phyloP scores from a whole-genome alignment of 92 coral and sea anemone species.

The Heliopora coerulea region DNA sequence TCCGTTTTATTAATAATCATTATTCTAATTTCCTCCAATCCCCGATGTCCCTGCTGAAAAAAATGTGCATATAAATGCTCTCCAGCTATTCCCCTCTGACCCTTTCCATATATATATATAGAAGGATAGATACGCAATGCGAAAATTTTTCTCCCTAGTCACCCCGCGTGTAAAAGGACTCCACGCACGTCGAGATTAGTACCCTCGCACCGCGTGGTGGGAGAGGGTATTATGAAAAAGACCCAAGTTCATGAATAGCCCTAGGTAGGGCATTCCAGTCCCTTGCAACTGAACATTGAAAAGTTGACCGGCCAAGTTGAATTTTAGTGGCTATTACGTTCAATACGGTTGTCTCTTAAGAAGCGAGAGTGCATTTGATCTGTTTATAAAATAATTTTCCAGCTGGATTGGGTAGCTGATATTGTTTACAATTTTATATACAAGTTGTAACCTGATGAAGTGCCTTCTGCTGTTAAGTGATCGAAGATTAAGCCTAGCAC shows the following conservation, averaged over 20 bases:
- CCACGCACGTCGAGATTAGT: too few species aligned
- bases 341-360: constrained; percentile 35
- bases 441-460: constrained; percentile 23
- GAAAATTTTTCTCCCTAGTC: too few species aligned
- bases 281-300: constrained; percentile 40
- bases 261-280: constrained; percentile 49
- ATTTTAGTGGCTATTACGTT: constrained; percentile 23
- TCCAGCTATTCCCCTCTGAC: too few species aligned
- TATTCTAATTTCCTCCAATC: too few species aligned
- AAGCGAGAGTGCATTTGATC: constrained; percentile 33
- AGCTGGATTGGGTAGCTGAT: constrained; percentile 36
- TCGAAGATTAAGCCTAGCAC: constrained; percentile 11
- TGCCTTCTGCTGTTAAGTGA: constrained; percentile 24
- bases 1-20: too few species aligned
- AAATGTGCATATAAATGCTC: too few species aligned
- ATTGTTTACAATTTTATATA: constrained; percentile 34
- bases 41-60: too few species aligned
- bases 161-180: too few species aligned
- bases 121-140: too few species aligned
- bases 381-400: constrained; percentile 19
- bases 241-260: constrained; percentile 26
- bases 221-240: too few species aligned
- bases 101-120: too few species aligned
- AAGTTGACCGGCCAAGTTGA: constrained; percentile 39
- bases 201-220: too few species aligned